Evolutionary conservation across 2,888 invertebrate genomes (phyloP).

Genomic region (Mesorhabditis belari): DNA sequence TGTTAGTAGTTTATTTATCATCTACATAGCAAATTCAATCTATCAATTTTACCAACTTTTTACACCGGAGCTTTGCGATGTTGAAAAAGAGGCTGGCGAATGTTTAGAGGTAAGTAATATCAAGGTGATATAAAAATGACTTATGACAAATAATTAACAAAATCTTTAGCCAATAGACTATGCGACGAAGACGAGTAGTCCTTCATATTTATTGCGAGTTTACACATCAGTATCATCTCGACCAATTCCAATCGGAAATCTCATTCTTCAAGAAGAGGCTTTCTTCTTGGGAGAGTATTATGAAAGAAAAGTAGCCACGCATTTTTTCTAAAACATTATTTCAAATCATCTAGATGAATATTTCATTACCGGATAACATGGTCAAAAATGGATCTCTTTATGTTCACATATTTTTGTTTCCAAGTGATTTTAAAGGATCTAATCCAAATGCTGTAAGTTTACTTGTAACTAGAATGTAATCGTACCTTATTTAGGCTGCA

Average conservation of each 20-base stretch:
- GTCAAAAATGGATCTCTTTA: conserved; percentile 77
- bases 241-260: conserved; percentile 12
- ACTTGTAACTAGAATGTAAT: neutral
- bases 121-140: too few relatives aligned
- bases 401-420: conserved; percentile 69
- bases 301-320: conserved; percentile 7
- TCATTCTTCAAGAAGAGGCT: conserved; percentile 15
- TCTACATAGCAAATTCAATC: conserved; percentile 57
- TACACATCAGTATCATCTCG: conserved; percentile 19
- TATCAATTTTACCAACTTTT: conserved; percentile 57
- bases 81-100: neutral
- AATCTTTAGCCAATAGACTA: too few relatives aligned
- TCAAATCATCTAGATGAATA: conserved; percentile 55
- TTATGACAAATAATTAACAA: too few relatives aligned
- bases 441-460: conserved; percentile 18
- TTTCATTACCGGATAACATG: conserved; percentile 70
- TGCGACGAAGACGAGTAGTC: too few relatives aligned
- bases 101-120: conserved; percentile 16
- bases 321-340: conserved; percentile 1
- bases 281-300: conserved; percentile 16
- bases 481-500: conserved; percentile 5
- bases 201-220: conserved; percentile 35
- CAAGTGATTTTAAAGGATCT: conserved; percentile 34
- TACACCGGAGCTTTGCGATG: conserved; percentile 40
- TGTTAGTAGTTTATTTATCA: conserved; percentile 56